These are phyloP conservation scores for Sander lucioperca DNA, from an alignment of 2,113 vertebrate genomes.

Conservation along the genomic window DNA sequence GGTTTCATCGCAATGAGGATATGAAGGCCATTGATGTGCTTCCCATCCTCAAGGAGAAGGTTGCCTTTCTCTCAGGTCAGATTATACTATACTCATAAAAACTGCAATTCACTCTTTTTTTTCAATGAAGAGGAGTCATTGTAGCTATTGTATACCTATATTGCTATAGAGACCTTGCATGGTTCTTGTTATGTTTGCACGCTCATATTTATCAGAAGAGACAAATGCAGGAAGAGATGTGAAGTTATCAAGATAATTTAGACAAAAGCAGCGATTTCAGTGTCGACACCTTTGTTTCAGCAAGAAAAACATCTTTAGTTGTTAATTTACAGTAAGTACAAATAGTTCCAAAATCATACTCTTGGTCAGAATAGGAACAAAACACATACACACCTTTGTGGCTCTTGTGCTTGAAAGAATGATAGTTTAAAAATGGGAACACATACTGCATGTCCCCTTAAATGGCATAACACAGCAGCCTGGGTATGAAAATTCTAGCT, in stretches of 20 bases:
- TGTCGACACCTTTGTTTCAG: neutral
- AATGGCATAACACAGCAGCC: slow-evolving; percentile 7
- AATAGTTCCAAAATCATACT: neutral
- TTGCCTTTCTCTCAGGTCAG: slow-evolving; percentile 96
- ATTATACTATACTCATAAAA: slow-evolving; percentile 1
- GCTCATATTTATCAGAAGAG: neutral
- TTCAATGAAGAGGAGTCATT: neutral
- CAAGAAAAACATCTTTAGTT: neutral
- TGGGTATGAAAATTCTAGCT: neutral
- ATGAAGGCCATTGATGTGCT: slow-evolving; percentile 98
- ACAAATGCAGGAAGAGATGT: neutral
- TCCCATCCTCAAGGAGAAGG: slow-evolving; percentile 97
- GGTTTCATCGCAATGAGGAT: slow-evolving; percentile 98
- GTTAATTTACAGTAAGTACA: neutral
- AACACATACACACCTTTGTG: neutral
- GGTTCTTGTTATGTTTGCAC: neutral
- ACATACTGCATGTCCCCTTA: neutral
- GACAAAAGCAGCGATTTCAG: neutral
- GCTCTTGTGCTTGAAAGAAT: neutral
- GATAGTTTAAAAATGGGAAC: neutral
- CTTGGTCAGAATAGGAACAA: neutral
- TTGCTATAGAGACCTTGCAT: neutral
- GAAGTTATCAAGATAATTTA: neutral
- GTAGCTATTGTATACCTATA: neutral
- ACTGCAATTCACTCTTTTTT: neutral